Conservation (phyloP, 2,888 invertebrate genomes). For the Leucoma salicis region DNA sequence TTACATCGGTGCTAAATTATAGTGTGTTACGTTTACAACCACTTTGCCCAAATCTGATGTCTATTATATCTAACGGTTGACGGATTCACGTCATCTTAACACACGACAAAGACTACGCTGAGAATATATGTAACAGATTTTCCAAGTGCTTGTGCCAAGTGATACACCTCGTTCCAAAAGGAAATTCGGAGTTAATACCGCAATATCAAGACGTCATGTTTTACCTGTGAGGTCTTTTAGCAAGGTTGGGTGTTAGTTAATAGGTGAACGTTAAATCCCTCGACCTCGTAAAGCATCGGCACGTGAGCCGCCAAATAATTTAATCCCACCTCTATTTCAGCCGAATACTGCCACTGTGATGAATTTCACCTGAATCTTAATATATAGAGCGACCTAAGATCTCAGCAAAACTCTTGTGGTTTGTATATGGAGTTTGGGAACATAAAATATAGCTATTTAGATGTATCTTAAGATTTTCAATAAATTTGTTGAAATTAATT, state of each 20-base stretch:
- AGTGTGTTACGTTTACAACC: too few species aligned
- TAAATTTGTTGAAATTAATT: too few species aligned
- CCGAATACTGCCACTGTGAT: conserved; percentile 14
- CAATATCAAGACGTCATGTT: conserved; percentile 8
- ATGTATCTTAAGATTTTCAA: too few species aligned
- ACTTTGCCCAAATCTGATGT: too few species aligned
- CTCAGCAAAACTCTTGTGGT: neutral
- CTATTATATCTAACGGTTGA: too few species aligned
- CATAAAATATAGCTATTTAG: too few species aligned
- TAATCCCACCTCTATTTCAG: conserved; percentile 40
- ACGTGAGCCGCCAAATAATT: conserved; percentile 51
- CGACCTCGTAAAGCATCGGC: conserved; percentile 41
- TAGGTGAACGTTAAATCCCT: conserved; percentile 38
- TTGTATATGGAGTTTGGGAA: neutral
- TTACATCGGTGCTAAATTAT: too few species aligned
- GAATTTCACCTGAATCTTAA: conserved; percentile 18
- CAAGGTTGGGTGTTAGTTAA: conserved; percentile 35
- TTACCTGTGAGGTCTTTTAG: conserved; percentile 7
- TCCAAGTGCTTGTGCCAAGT: too few species aligned
- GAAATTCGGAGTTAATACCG: conserved; percentile 5
- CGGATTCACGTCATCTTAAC: too few species aligned
- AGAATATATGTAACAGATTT: too few species aligned
- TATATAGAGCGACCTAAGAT: conserved; percentile 3
- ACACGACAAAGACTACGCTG: too few species aligned
- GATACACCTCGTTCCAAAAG: too few species aligned